A percentile compares a stretch with the other conserved stretches of the same genome.
Conservation (phyloP, 2,888 invertebrate species). For the Argynnis bischoffii region DNA sequence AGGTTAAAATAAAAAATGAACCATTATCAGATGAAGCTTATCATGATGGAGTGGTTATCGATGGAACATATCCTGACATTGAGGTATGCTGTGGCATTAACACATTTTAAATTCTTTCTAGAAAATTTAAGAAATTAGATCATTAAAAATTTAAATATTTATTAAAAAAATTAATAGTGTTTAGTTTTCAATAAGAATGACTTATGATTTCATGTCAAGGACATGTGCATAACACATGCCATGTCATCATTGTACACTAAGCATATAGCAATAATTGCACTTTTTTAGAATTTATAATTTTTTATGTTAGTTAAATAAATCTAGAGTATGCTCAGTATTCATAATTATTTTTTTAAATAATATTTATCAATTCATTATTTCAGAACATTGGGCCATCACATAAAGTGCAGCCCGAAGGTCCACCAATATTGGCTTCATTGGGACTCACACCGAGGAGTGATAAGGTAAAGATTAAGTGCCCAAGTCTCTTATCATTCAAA, state of each 20-base stretch:
- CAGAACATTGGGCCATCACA: constrained; percentile 61
- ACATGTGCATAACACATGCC: constrained; percentile 55
- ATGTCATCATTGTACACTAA: constrained; percentile 35
- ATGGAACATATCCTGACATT: constrained; percentile 71
- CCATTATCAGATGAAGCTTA: constrained; percentile 79
- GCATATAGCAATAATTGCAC: constrained; percentile 6
- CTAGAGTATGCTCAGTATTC: background rate
- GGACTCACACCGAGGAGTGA: constrained; percentile 80
- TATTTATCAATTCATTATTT: constrained; percentile 44
- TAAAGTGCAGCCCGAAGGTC: constrained; percentile 76
- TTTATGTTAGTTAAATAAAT: background rate
- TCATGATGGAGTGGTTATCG: constrained; percentile 80
- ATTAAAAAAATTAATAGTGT: no score
- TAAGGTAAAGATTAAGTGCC: constrained; percentile 71
- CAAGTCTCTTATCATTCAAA: constrained; percentile 49
- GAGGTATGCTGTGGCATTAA: constrained; percentile 59
- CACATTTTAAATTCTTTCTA: no score
- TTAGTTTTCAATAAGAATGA: constrained; percentile 26
- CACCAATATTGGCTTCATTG: constrained; percentile 78
- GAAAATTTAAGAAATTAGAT: no score
- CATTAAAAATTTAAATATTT: no score
- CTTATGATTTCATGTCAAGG: constrained; percentile 64
- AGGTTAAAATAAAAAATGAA: constrained; percentile 83
- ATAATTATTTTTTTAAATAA: constrained; percentile 4
- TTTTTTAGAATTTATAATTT: constrained; percentile 1